A percentile compares a stretch with the other conserved stretches of the same genome.
These are phyloP conservation scores for Tamias sibiricus DNA, from an alignment of 2,113 vertebrate genomes.

Conservation along the genomic window DNA sequence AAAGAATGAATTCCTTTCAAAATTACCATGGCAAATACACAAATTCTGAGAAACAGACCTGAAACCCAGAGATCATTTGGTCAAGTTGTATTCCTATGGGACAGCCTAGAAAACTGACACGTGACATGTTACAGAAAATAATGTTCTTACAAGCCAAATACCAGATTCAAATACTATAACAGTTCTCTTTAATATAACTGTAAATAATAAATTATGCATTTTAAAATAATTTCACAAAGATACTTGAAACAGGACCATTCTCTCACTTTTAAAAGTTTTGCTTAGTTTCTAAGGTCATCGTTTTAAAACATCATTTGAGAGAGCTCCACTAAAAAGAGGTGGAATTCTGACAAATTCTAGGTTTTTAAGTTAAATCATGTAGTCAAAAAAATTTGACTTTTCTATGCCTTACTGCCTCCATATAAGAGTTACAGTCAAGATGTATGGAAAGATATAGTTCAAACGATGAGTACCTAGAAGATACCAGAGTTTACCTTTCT, in stretches of 20 bases:
- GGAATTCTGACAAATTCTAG: not conserved
- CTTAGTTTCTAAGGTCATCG: not conserved
- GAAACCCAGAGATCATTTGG: not conserved
- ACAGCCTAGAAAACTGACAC: not conserved
- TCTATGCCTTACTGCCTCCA: not conserved
- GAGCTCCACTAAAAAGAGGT: not conserved
- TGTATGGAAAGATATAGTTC: not conserved
- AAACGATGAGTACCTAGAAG: not conserved
- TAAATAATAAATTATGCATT: not conserved
- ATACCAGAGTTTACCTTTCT: conserved; percentile 75
- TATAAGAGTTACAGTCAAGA: not conserved
- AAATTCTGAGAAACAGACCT: not conserved
- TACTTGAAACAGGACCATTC: not conserved
- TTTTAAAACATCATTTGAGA: conserved; percentile 20
- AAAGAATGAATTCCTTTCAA: not conserved
- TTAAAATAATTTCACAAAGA: not conserved
- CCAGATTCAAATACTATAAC: not conserved
- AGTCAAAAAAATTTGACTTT: not conserved
- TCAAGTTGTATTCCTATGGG: not conserved
- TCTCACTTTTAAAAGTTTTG: not conserved
- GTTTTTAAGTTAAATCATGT: not conserved
- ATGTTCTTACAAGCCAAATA: not conserved
- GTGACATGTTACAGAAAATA: not conserved
- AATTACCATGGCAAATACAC: not conserved
- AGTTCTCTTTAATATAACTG: not conserved